These are phyloP conservation scores for Leuciscus idus DNA, from an alignment of 2,113 vertebrate genomes.

Conservation along the genomic window DNA sequence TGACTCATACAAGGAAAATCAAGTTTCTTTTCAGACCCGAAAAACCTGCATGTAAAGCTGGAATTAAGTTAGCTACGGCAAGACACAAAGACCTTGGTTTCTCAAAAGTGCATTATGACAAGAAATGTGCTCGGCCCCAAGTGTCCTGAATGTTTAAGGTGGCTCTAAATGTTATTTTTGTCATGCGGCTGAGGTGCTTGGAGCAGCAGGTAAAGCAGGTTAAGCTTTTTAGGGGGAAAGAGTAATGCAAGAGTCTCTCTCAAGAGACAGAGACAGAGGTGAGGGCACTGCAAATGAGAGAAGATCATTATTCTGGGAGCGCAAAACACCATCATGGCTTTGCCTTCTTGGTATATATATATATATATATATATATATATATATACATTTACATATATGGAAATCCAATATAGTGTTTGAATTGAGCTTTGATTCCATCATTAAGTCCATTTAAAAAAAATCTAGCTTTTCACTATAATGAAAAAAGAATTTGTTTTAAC, in stretches of 20 bases:
- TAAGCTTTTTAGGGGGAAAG: constrained; percentile 33
- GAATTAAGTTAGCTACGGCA: constrained; percentile 11
- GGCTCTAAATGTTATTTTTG: constrained; percentile 27
- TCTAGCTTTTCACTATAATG: neutral
- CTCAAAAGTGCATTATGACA: neutral
- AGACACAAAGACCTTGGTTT: constrained; percentile 18
- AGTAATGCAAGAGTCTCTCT: constrained; percentile 42
- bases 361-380: neutral
- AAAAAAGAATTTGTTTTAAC: neutral
- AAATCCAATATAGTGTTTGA: neutral
- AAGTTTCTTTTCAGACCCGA: constrained; percentile 1
- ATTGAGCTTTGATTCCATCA: neutral
- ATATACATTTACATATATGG: too few species aligned
- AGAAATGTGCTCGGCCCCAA: neutral
- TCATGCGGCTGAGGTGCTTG: neutral
- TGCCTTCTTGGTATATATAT: neutral
- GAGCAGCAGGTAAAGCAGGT: constrained; percentile 20
- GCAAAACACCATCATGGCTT: constrained; percentile 34
- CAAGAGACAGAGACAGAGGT: constrained; percentile 31
- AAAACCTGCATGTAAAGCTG: neutral
- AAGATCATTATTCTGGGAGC: constrained; percentile 51
- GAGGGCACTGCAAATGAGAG: constrained; percentile 46
- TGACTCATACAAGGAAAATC: neutral
- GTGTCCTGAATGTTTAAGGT: constrained; percentile 3
- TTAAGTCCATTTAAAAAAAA: constrained; percentile 2